A percentile compares a stretch with the other conserved stretches of the same genome.
These are phyloP conservation scores for Cyrtonyx montezumae DNA, from an alignment of 2,113 vertebrate species.

Conservation along the genomic window DNA sequence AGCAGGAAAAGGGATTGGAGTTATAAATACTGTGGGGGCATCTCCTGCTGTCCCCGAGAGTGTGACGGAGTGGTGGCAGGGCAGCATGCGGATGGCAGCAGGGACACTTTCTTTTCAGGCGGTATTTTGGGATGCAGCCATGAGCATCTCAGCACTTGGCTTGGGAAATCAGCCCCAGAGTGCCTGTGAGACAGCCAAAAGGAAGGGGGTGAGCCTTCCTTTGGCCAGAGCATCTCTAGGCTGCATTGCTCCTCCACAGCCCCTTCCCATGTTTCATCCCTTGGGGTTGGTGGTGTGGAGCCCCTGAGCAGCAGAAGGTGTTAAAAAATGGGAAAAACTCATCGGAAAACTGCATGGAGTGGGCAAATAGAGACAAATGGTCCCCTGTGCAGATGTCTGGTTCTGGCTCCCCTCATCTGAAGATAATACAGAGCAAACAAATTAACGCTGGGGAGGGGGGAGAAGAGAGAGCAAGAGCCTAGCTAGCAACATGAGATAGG, in stretches of 20 bases:
- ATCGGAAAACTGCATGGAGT: neutral
- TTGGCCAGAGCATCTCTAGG: neutral
- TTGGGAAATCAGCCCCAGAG: rapidly evolving
- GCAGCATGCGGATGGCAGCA: neutral
- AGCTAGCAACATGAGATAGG: neutral
- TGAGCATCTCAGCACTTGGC: neutral
- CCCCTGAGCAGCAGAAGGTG: no score
- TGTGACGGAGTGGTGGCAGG: neutral
- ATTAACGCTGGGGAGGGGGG: neutral
- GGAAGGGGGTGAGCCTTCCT: neutral
- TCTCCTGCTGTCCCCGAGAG: neutral
- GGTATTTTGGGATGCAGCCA: neutral
- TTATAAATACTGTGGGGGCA: neutral
- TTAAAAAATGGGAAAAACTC: neutral
- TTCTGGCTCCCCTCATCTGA: neutral
- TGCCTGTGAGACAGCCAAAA: neutral
- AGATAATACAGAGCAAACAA: constrained; percentile 30
- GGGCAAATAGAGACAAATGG: neutral
- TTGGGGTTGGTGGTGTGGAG: rapidly evolving
- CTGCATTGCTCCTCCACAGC: rapidly evolving
- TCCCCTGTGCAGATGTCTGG: neutral
- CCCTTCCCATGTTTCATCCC: neutral
- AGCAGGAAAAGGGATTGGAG: neutral
- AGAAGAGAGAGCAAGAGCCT: neutral
- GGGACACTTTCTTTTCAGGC: neutral